A percentile compares a stretch with the other conserved stretches of the same genome.
These are phyloP conservation scores for Onychostruthus taczanowskii DNA, from an alignment of 2,113 vertebrate genomes.

Conservation along the genomic window DNA sequence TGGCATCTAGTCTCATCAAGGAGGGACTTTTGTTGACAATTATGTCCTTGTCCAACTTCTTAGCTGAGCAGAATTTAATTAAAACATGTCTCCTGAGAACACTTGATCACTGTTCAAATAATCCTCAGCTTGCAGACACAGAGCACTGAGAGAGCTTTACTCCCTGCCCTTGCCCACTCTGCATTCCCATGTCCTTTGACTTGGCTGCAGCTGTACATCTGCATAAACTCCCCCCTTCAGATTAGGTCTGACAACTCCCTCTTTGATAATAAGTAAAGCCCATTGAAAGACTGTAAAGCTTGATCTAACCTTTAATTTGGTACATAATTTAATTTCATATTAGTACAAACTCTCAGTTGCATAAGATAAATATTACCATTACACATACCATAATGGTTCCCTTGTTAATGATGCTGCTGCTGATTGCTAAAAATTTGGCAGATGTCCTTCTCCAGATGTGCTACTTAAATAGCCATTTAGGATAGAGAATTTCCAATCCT, in stretches of 20 bases:
- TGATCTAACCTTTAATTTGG: not conserved
- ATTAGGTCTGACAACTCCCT: not conserved
- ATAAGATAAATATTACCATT: constrained; percentile 9
- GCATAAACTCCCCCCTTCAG: not conserved
- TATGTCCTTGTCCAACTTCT: constrained; percentile 16
- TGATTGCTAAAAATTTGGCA: constrained; percentile 23
- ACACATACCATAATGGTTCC: not conserved
- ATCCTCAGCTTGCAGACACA: not conserved
- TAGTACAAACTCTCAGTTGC: not conserved
- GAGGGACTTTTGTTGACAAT: constrained; percentile 1
- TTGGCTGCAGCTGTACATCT: not conserved
- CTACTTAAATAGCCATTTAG: constrained; percentile 8
- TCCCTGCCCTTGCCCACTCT: not conserved
- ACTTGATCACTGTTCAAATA: constrained; percentile 19
- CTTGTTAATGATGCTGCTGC: not conserved
- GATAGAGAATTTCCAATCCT: not conserved
- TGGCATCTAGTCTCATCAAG: not conserved
- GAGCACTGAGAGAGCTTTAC: not conserved
- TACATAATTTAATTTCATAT: not conserved
- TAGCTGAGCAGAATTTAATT: constrained; percentile 50
- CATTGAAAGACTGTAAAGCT: not conserved
- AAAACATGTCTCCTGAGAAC: constrained; percentile 36
- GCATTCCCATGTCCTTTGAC: not conserved
- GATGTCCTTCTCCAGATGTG: constrained; percentile 34
- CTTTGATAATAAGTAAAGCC: not conserved